A percentile compares a stretch with the other conserved stretches of the same genome.
These are phyloP conservation scores for Didymodactylos carnosus DNA, from an alignment of 2,888 invertebrate genomes.

Conservation along the genomic window DNA sequence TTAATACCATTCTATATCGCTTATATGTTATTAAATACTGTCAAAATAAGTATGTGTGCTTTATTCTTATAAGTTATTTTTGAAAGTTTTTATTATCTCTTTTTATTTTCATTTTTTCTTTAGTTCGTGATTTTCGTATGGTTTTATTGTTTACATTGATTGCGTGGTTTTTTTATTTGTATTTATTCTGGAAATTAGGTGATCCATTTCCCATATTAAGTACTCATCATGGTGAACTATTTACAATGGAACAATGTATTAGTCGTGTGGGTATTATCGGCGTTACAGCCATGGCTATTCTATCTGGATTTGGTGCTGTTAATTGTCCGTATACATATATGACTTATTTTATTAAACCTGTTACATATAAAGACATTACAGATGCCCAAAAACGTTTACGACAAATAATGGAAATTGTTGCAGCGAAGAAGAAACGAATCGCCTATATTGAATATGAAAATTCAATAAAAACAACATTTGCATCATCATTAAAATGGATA, in stretches of 20 bases:
- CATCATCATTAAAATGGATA: neutral
- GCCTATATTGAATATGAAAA: neutral
- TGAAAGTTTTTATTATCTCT: neutral
- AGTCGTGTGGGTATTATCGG: constrained; percentile 94
- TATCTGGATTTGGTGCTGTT: constrained; percentile 98
- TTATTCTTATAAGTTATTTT: neutral
- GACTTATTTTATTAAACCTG: constrained; percentile 69
- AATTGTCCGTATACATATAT: constrained; percentile 97
- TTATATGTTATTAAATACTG: constrained; percentile 72
- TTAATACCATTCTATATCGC: constrained; percentile 89
- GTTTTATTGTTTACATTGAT: constrained; percentile 45
- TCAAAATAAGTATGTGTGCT: constrained; percentile 39
- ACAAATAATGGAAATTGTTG: neutral
- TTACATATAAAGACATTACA: constrained; percentile 16
- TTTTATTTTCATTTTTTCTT: neutral
- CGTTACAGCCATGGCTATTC: constrained; percentile 90
- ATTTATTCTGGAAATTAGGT: constrained; percentile 94
- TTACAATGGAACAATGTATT: constrained; percentile 61
- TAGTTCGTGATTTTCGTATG: constrained; percentile 4
- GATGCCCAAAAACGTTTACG: neutral
- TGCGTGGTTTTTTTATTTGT: constrained; percentile 72
- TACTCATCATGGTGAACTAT: constrained; percentile 65
- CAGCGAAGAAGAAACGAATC: neutral
- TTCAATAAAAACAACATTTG: neutral
- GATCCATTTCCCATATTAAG: constrained; percentile 93